Evolutionary conservation across 2,888 invertebrate genomes (phyloP), one percentile per base, ranked within the genome.

Genomic region (Caenorhabditis doughertyi): DNA sequence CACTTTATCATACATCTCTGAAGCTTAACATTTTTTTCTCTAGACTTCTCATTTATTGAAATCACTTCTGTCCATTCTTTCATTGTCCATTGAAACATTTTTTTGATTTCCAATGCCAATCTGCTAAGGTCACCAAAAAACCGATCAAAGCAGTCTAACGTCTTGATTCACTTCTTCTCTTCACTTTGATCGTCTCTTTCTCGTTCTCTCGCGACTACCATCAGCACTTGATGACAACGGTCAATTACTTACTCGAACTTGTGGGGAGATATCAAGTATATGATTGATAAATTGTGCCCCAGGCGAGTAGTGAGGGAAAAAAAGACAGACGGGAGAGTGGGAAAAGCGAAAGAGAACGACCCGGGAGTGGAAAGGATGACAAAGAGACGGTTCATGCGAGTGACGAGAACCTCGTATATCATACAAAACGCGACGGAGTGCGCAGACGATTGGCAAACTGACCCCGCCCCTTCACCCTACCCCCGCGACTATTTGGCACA

Each of bases 401-500:
- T 68, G 68, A 68, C 68, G 77, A 68, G 77, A 55, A 53, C 68
- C 68, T 77, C 55, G 60, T 77, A 68, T 60, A 77, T 70, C 77
- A 77, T 77, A 77, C 77, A 77, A 77, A 77, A 68, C 77, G 39
- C 2, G 47, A 47, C 53, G 77, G 77, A 79, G 72, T 60, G 71
- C 73, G 80, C 80, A 80, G 80, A 80, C 73, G 65, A 67, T 79
- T 72, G 79, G 72, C 71, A 72, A 79, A 77, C 77, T 77, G 53
- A 76, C 81, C 65, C 70, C 76, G 81, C 81, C 81, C 70, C 65
- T 47, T 25, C 39, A 39, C 65, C 65, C 65, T 35, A 49, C 70
- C 65, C 64, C 51, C 64, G 47, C 81, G 81, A 81, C 81, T 81
- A 81, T 81, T 81, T 81, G 81, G 81, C 81, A 81, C 81, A 76